Evolutionary conservation across 2,797 vertebrate species (phyloP).

Genomic region (Menidia menidia): DNA sequence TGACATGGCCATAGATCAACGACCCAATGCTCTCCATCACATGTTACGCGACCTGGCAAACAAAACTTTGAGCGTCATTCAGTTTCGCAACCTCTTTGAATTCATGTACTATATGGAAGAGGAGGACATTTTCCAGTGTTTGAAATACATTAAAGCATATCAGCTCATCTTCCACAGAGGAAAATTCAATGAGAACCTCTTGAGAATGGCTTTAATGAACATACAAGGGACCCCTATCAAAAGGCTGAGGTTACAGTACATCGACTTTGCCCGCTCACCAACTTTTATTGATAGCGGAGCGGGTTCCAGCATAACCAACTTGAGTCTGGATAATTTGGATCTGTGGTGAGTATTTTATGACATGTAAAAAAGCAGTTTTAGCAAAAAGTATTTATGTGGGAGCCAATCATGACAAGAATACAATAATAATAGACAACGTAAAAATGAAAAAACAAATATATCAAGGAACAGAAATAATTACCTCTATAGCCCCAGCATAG

Average conservation of each 20-base stretch:
- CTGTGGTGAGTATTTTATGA: slow-evolving; percentile 75
- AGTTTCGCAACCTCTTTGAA: slow-evolving; percentile 89
- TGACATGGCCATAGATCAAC: slow-evolving; percentile 84
- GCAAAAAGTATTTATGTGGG: background rate
- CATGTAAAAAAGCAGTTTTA: background rate
- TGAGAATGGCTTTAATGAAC: slow-evolving; percentile 84
- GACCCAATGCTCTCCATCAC: slow-evolving; percentile 57
- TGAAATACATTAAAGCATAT: slow-evolving; percentile 64
- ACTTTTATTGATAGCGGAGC: slow-evolving; percentile 58
- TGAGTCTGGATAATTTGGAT: slow-evolving; percentile 78
- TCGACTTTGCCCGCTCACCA: slow-evolving; percentile 89
- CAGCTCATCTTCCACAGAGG: slow-evolving; percentile 85
- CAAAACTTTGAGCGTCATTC: slow-evolving; percentile 78
- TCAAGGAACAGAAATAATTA: too few species aligned
- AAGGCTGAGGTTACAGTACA: slow-evolving; percentile 78
- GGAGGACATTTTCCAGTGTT: slow-evolving; percentile 80
- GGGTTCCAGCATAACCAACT: slow-evolving; percentile 67
- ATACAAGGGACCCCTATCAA: slow-evolving; percentile 72
- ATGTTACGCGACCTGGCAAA: slow-evolving; percentile 83
- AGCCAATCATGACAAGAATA: background rate
- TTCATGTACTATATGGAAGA: slow-evolving; percentile 83
- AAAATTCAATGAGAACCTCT: slow-evolving; percentile 88
- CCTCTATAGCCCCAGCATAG: too few species aligned
- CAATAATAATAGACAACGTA: background rate
- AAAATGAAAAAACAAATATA: background rate